Percentiles rank a stretch among this genome's conserved stretches.
These are phyloP conservation scores for Rana temporaria DNA, from an alignment of 2,113 vertebrate species.

Conservation along the genomic window DNA sequence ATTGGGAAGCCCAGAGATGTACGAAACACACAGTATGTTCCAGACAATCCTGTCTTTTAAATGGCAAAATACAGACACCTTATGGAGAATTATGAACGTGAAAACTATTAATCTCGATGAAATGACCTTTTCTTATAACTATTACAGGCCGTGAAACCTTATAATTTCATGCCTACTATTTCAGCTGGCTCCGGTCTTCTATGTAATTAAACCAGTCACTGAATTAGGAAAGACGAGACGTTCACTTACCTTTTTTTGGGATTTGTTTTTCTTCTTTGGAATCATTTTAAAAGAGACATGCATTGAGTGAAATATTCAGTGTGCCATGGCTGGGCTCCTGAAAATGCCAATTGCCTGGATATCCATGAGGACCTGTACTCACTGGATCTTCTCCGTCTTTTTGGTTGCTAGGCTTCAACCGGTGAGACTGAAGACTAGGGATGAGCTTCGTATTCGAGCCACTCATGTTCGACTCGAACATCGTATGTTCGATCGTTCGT, in stretches of 20 bases:
- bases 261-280: not conserved
- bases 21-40: not conserved
- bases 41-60: not conserved
- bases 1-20: no score
- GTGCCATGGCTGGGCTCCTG: no score
- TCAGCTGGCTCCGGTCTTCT: conserved; percentile 34
- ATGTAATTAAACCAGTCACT: conserved; percentile 13
- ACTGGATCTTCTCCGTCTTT: no score
- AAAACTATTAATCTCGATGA: not conserved
- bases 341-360: no score
- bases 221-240: not conserved
- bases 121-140: conserved; percentile 10
- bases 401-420: no score
- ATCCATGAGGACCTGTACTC: no score
- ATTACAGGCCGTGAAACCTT: not conserved
- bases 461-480: no score
- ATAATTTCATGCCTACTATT: conserved; percentile 5
- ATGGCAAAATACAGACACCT: not conserved
- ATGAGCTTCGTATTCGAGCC: no score
- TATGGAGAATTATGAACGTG: conserved; percentile 5
- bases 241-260: not conserved
- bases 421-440: no score
- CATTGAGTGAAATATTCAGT: no score
- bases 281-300: no score
- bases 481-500: no score